These are phyloP conservation scores for Neodiprion virginianus DNA, from an alignment of 1,140 invertebrate genomes.

Conservation along the genomic window DNA sequence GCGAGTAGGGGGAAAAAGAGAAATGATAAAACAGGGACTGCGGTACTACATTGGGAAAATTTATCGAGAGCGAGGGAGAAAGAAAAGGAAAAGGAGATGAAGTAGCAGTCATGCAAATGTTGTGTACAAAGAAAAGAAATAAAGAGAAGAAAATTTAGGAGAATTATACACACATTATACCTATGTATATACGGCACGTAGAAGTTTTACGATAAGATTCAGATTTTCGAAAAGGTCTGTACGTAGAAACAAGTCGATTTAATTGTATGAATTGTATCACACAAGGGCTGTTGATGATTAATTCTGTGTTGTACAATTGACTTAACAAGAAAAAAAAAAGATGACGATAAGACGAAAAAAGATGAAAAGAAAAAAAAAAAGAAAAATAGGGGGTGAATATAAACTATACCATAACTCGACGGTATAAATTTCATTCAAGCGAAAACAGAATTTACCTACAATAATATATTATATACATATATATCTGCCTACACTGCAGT, in stretches of 20 bases:
- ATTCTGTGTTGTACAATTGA: constrained; percentile 1
- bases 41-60: too few species aligned
- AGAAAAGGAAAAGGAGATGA: too few species aligned
- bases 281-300: constrained; percentile 2
- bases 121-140: too few species aligned
- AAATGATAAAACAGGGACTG: too few species aligned
- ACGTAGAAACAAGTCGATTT: background rate
- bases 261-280: background rate
- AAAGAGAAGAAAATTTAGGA: too few species aligned
- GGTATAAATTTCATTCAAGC: background rate
- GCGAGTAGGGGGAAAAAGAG: background rate
- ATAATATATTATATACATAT: background rate
- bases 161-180: too few species aligned
- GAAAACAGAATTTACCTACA: background rate
- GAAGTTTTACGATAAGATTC: background rate
- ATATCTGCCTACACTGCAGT: constrained; percentile 37
- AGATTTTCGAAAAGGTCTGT: background rate
- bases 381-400: background rate
- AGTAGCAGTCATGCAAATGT: too few species aligned
- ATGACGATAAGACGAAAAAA: background rate
- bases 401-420: background rate
- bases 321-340: too few species aligned
- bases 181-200: too few species aligned
- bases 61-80: too few species aligned
- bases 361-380: too few species aligned